Base-by-base conservation (phyloP, 1,140 invertebrate genomes). In the Drosophila sturtevanti region DNA sequence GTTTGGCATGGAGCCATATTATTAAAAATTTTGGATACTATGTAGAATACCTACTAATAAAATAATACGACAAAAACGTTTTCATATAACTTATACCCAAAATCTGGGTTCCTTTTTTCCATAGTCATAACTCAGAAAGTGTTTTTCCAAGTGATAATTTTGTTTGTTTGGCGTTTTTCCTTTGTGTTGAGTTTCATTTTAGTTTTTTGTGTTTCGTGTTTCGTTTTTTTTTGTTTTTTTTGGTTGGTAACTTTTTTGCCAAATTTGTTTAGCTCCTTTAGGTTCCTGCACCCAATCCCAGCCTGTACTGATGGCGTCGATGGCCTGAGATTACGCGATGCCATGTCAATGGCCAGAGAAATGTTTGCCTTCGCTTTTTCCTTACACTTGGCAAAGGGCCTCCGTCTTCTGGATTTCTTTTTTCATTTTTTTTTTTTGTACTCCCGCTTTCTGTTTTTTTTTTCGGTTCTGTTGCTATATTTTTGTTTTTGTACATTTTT, bases 261-360 rank as follows among this genome's bases (percentile, higher is more conserved):
- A 56, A 56, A 56, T 56, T 56, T 56, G 54, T 56, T 56, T 56
- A 35, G 54, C 34, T 34, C 14, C 10, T 9, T 16, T 56, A 9
- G 24, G n/a, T 56, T 34, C 54, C 34, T 41, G 37, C 35, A 22
- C 22, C 58, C 37, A 41, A n/a, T 34, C 14, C 27, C 21, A 9
- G 7, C 24, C 10, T 24, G 27, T 14, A 31, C n/a, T 10, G 37
- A 60, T 60, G 37, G 37, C 37, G 58, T 35, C 58, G 12, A 38
- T 64, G 60, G 55, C 52, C 63, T 38, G 21, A 27, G 31, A 71
- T 63, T 56, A 56, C 59, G 34, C 16, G 14, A 37, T 27, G 54
- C 24, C 54, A 70, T 74, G 69, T 70, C 73, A 52, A 72, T 63
- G 61, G 34, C 38, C 71, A 72, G 63, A 52, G 60, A 65, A 79